These are phyloP conservation scores for Dicrostonyx torquatus DNA, from an alignment of 2,797 vertebrate genomes.

Conservation along the genomic window DNA sequence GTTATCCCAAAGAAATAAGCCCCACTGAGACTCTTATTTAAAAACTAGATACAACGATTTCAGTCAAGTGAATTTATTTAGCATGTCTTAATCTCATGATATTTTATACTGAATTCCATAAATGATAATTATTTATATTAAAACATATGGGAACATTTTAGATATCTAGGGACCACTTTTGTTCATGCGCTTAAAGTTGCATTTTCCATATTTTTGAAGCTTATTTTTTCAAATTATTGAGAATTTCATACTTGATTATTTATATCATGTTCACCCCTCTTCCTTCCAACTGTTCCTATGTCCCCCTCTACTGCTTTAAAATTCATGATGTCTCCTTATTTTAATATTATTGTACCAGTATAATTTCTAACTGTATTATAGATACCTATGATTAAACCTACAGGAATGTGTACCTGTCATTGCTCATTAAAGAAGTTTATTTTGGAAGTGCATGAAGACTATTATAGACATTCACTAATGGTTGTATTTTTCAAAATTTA, in stretches of 20 bases:
- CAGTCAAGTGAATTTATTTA: constrained; percentile 30
- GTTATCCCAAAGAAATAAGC: constrained; percentile 8
- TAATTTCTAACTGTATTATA: background rate
- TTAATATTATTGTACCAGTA: background rate
- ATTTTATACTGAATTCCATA: background rate
- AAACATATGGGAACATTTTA: background rate
- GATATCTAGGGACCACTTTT: background rate
- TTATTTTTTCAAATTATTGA: background rate
- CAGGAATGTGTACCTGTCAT: background rate
- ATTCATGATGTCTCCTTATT: background rate
- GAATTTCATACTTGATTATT: background rate
- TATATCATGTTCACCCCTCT: background rate
- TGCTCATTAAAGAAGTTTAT: background rate
- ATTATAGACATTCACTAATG: background rate
- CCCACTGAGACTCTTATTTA: constrained; percentile 2
- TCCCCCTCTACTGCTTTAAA: background rate
- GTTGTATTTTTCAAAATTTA: background rate
- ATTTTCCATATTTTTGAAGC: constrained; percentile 23
- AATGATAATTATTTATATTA: background rate
- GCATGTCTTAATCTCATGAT: background rate
- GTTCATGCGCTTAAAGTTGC: background rate
- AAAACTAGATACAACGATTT: constrained; percentile 10
- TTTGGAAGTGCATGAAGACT: background rate
- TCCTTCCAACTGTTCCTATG: background rate
- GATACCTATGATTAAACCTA: background rate